phyloP scores from a whole-genome alignment of 30 jellyfish, hydroid and myxozoan genomes.

The Aurelia aurita region DNA sequence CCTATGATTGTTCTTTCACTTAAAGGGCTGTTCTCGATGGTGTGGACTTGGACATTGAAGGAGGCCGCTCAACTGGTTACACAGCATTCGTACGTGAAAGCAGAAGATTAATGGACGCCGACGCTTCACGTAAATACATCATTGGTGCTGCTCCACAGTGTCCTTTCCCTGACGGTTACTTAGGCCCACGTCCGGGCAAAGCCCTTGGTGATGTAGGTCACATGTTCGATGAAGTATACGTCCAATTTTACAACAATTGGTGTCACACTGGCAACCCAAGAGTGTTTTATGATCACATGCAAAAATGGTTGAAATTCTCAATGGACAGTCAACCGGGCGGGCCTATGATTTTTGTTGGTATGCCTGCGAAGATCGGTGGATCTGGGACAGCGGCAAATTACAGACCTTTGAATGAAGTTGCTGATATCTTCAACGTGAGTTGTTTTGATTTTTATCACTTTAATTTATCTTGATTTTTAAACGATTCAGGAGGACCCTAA shows the following conservation, averaged over 20 bases:
- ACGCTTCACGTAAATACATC: slow-evolving; percentile 71
- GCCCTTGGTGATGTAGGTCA: slow-evolving; percentile 97
- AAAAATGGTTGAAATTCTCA: slow-evolving; percentile 89
- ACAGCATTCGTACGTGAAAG: slow-evolving; percentile 88
- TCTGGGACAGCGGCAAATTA: slow-evolving; percentile 93
- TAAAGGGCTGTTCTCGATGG: slow-evolving; percentile 96
- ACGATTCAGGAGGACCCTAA: too few species aligned
- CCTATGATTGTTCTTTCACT: too few species aligned
- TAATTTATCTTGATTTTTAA: too few species aligned
- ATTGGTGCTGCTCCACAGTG: slow-evolving; percentile 99
- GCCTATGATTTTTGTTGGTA: slow-evolving; percentile 93
- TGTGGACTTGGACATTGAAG: slow-evolving; percentile 95
- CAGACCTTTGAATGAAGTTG: slow-evolving; percentile 83
- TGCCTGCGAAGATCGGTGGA: slow-evolving; percentile 96
- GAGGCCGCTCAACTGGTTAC: slow-evolving; percentile 91
- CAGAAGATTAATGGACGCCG: slow-evolving; percentile 80
- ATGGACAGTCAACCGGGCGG: slow-evolving; percentile 72
- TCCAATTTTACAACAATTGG: slow-evolving; percentile 97
- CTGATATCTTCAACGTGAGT: slow-evolving; percentile 81
- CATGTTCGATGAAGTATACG: slow-evolving; percentile 94
- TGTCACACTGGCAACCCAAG: slow-evolving; percentile 97
- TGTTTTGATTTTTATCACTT: too few species aligned
- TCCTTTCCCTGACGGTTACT: slow-evolving; percentile 96
- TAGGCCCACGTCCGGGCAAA: slow-evolving; percentile 93
- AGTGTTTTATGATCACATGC: slow-evolving; percentile 80